Conservation (phyloP, 2,113 vertebrate genomes). For the Corythornis vintsioides region DNA sequence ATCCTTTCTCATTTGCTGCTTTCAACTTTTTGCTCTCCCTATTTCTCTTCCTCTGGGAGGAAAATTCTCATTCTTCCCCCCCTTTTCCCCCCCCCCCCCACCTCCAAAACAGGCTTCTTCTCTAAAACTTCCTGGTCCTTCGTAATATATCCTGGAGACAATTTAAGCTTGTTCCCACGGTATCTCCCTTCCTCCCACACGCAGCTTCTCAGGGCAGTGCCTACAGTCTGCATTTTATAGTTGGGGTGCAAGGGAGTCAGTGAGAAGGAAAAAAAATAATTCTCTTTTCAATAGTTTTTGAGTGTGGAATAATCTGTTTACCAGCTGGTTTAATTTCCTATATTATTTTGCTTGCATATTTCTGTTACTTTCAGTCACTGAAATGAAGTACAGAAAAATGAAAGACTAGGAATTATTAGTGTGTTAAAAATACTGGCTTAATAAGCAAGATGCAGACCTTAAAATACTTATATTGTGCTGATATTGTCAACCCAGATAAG, state of each 20-base stretch:
- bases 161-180: background rate
- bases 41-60: background rate
- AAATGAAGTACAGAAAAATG: background rate
- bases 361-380: background rate
- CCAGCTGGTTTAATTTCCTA: background rate
- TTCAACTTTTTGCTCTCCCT: background rate
- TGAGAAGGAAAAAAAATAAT: too few species aligned
- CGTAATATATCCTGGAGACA: background rate
- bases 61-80: background rate
- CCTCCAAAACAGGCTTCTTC: background rate
- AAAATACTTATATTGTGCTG: background rate
- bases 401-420: background rate
- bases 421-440: background rate
- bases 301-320: background rate
- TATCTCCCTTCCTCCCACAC: background rate
- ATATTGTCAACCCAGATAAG: background rate
- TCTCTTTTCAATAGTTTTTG: background rate
- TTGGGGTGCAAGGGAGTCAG: background rate
- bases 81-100: rapidly evolving
- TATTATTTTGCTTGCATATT: background rate
- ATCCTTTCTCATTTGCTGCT: background rate
- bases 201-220: background rate
- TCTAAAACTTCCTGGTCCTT: background rate
- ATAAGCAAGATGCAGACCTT: background rate
- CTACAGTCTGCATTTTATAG: background rate